Base-by-base conservation (phyloP, 2,113 vertebrate species). In the Aythya baeri region DNA sequence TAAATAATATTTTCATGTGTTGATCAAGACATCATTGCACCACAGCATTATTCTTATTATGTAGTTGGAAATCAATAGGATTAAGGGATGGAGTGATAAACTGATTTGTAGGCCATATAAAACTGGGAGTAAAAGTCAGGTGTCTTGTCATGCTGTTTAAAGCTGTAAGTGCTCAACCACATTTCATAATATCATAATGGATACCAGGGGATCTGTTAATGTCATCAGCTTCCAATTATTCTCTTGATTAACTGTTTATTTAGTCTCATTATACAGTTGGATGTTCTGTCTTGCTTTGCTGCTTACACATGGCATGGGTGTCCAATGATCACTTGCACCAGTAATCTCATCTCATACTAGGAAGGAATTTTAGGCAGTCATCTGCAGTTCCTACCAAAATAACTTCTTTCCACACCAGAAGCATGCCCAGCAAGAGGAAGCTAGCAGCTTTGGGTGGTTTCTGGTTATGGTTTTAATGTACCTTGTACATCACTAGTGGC, bases 161-260 rank as follows among this genome's bases (percentile, higher is more conserved):
- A 84, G 72, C 80, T 82, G 13, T 65, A 93, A 96, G 76, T 86
- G 92, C 88, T 96, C 68, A 71, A 22, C 90, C 78, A 65, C 65
- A 41, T 88, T 90, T 86, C 62, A 79, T 97, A 95, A 90, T 88
- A 90, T 82, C 61, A 31, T 96, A 93, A 95, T 81, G 86, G 83
- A 91, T 87, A 92, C 57, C 94, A 93, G 43, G 93, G 83, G 90
- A 95, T 91, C 90, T 89, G 67, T 95, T 96, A 93, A 96, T 96
- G 92, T 92, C 90, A 91, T 96, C 94, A 94, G 36, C 65, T 94
- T 95, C 94, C 88, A 94, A 83, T 93, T 97, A 93, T 91, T 95
- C 70, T 72, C 65, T 90, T 90, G 88, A 96, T 92, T 96, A 94
- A 90, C 80, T 95, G 86, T 96, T 96, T 94, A 94, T 92, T 94